Conservation (phyloP, 1,140 invertebrate species). For the Centruroides vittatus region DNA sequence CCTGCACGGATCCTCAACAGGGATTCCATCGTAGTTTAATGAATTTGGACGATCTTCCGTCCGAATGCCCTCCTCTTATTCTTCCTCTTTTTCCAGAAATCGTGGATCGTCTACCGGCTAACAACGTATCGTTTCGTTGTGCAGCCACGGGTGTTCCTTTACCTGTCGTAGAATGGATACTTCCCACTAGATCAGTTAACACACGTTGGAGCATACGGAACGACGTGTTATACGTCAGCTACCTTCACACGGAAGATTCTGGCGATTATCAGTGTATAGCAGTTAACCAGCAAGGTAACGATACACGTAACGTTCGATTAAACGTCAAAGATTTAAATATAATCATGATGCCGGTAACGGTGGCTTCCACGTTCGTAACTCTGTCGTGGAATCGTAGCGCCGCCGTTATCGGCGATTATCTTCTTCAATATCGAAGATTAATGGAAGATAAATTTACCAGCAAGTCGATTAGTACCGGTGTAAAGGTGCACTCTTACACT, state of each 20-base stretch:
- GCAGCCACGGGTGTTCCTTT: background rate
- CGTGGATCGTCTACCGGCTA: background rate
- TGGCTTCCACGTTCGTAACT: constrained; percentile 20
- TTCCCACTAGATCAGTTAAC: background rate
- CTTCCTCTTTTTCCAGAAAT: background rate
- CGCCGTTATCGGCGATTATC: constrained; percentile 13
- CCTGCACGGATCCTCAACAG: background rate
- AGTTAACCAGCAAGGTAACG: constrained; percentile 3
- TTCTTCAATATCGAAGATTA: constrained; percentile 11
- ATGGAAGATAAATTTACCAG: background rate
- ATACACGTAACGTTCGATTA: background rate
- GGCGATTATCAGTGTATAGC: constrained; percentile 57
- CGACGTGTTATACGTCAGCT: constrained; percentile 85
- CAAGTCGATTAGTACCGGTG: constrained; percentile 11
- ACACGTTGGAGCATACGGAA: background rate
- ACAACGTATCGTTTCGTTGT: background rate
- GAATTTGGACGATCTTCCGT: background rate
- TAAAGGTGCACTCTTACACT: constrained; percentile 19
- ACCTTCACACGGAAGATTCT: constrained; percentile 51
- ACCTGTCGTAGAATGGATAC: background rate
- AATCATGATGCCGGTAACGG: constrained; percentile 14
- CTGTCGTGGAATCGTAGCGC: constrained; percentile 18
- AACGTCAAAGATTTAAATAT: constrained; percentile 9
- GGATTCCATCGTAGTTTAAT: background rate
- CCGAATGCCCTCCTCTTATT: background rate